phyloP scores from a whole-genome alignment of 2,797 vertebrate species.

The Knipowitschia caucasica region DNA sequence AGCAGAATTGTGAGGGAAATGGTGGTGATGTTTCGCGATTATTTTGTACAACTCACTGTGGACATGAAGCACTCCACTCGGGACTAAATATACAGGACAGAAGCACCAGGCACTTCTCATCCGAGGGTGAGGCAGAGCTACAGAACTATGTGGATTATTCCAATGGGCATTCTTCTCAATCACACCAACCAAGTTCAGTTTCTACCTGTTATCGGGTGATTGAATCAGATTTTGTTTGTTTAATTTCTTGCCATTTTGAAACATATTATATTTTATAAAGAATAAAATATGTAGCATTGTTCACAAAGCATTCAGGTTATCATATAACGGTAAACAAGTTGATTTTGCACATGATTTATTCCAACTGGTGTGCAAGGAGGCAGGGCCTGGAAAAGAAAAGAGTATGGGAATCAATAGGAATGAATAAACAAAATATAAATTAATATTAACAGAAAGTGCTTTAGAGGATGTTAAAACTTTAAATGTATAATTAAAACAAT shows the following conservation, averaged over 20 bases:
- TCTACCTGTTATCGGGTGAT: conserved; percentile 64
- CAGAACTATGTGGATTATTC: conserved; percentile 60
- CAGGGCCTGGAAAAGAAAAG: conserved; percentile 51
- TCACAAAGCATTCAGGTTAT: conserved; percentile 88
- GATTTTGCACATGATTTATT: conserved; percentile 79
- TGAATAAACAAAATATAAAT: conserved; percentile 65
- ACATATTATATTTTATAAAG: conserved; percentile 74
- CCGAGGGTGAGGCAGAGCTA: conserved; percentile 48
- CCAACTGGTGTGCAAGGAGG: conserved; percentile 65
- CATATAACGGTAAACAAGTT: conserved; percentile 74
- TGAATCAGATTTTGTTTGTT: conserved; percentile 47
- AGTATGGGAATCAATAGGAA: conserved; percentile 71
- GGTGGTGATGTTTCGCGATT: conserved; percentile 46
- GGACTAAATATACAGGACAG: conserved; percentile 57
- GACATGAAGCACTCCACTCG: conserved; percentile 69
- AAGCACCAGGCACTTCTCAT: conserved; percentile 52
- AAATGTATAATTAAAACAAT: conserved; percentile 71
- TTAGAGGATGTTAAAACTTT: conserved; percentile 73
- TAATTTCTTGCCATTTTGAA: conserved; percentile 70
- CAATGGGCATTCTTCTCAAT: conserved; percentile 77
- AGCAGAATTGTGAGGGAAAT: conserved; percentile 67
- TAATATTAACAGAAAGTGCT: conserved; percentile 75
- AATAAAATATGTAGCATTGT: conserved; percentile 88
- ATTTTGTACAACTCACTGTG: conserved; percentile 58
- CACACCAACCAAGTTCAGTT: conserved; percentile 69